A percentile compares a stretch with the other conserved stretches of the same genome.
Evolutionary conservation across 2,797 vertebrate species (phyloP).

Genomic region (Allochrocebus solatus): DNA sequence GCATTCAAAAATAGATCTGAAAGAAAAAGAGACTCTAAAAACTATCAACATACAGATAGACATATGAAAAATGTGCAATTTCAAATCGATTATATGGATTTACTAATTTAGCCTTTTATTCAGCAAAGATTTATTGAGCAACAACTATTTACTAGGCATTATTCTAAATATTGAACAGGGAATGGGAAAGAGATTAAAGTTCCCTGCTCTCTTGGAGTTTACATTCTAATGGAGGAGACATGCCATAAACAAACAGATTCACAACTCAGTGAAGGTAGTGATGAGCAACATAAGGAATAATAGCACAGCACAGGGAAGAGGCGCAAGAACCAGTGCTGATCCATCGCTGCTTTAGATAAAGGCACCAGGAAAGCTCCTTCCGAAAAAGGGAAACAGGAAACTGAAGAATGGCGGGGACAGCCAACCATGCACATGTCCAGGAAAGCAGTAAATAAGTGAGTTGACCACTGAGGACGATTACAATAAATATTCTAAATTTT

Average conservation of each 20-base stretch:
- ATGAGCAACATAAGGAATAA: not conserved
- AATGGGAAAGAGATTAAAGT: not conserved
- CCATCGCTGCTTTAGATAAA: not conserved
- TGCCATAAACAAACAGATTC: not conserved
- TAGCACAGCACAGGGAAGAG: not conserved
- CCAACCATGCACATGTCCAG: not conserved
- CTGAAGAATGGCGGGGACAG: not conserved
- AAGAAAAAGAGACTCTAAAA: not conserved
- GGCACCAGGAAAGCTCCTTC: not conserved
- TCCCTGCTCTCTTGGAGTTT: not conserved
- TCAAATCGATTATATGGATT: not conserved
- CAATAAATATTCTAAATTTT: not conserved
- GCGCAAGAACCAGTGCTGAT: not conserved
- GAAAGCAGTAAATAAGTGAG: not conserved
- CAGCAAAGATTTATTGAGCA: not conserved
- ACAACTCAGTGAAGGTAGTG: not conserved
- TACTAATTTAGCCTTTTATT: not conserved
- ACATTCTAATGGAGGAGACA: not conserved
- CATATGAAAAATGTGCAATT: not conserved
- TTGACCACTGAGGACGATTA: not conserved
- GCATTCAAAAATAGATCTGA: not conserved
- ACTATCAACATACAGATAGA: not conserved
- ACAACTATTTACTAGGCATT: not conserved
- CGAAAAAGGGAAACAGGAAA: not conserved
- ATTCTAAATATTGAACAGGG: not conserved